A percentile compares a stretch with the other conserved stretches of the same genome.
Evolutionary conservation across 2,888 invertebrate genomes (phyloP).

Genomic region (Eupithecia pulchellata): DNA sequence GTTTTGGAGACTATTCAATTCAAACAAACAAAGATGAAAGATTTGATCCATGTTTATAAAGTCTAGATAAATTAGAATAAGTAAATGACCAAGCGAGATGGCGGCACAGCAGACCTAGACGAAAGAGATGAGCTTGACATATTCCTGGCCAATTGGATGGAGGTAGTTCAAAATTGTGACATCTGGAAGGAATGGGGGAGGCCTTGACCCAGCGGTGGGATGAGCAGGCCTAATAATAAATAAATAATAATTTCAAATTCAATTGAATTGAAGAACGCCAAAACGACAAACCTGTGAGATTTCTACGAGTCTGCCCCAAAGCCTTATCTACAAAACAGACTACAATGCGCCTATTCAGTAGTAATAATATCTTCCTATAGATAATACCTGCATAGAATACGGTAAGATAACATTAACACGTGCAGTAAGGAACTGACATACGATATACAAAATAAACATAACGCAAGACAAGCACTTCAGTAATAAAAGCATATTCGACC

Average conservation of each 20-base stretch:
- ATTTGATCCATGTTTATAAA: no score
- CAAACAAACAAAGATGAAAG: no score
- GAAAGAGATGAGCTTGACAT: no score
- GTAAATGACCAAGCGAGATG: no score
- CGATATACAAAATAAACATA: conserved; percentile 44
- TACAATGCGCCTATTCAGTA: conserved; percentile 2
- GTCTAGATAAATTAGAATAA: no score
- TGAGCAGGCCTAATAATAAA: no score
- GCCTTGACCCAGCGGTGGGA: no score
- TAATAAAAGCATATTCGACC: conserved; percentile 50
- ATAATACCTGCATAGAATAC: conserved; percentile 3
- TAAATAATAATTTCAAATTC: neutral
- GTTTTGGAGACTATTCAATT: no score
- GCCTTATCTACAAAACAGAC: conserved; percentile 1
- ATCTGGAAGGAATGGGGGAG: no score
- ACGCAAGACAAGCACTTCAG: conserved; percentile 50
- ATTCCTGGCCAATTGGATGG: no score
- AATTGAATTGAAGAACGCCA: neutral
- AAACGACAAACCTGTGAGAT: neutral
- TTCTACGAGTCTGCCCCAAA: neutral
- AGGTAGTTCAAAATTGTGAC: no score
- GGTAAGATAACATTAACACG: conserved; percentile 35
- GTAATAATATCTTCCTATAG: neutral
- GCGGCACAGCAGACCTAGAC: no score
- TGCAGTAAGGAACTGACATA: conserved; percentile 30